A percentile compares a stretch with the other conserved stretches of the same genome.
Conservation (phyloP, 2,113 vertebrate species). For the Nycticryphes semicollaris region DNA sequence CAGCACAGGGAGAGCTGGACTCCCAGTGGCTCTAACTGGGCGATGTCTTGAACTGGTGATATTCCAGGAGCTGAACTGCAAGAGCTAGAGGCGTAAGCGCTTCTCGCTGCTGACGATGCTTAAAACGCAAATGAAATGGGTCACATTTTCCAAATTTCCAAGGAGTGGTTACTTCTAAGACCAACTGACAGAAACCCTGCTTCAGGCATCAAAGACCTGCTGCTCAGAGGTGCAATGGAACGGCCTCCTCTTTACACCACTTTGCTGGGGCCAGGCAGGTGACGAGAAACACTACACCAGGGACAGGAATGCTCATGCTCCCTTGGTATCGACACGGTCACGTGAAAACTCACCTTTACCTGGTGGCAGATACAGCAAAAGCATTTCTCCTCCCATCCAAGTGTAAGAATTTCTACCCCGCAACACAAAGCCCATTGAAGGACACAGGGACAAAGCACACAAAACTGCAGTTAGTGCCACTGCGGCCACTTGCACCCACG, state of each 20-base stretch:
- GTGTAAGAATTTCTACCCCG: neutral
- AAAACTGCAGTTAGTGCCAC: neutral
- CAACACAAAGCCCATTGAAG: neutral
- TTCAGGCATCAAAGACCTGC: neutral
- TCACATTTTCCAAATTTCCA: neutral
- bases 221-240: neutral
- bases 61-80: neutral
- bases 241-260: neutral
- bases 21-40: neutral
- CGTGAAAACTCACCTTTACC: neutral
- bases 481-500: neutral
- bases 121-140: neutral
- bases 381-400: neutral
- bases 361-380: neutral
- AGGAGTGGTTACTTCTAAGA: neutral
- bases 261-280: neutral
- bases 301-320: neutral
- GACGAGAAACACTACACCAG: neutral
- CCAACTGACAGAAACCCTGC: rapidly evolving
- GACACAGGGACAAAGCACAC: rapidly evolving
- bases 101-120: neutral
- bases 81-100: neutral
- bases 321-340: neutral
- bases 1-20: neutral
- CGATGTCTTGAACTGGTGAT: neutral